phyloP scores from a whole-genome alignment of 2,888 invertebrate genomes.

The Lasioglossum marginatum region DNA sequence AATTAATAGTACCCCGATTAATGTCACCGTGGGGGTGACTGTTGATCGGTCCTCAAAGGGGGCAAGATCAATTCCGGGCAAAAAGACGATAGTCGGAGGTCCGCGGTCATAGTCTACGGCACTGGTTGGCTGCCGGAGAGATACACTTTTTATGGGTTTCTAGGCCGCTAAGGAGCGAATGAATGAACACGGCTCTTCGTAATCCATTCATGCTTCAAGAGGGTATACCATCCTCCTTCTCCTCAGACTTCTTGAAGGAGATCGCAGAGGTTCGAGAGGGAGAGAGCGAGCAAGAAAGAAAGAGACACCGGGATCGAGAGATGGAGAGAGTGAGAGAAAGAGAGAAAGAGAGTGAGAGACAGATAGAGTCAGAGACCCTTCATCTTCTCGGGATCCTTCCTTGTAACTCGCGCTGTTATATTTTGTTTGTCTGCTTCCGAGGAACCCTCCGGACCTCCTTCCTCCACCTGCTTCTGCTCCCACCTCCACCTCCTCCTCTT shows the following conservation, averaged over 20 bases:
- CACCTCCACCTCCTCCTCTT: constrained; percentile 29
- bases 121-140: constrained; percentile 65
- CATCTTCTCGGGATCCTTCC: constrained; percentile 76
- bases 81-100: constrained; percentile 34
- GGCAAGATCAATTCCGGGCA: constrained; percentile 29
- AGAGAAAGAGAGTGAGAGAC: constrained; percentile 56
- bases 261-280: constrained; percentile 46
- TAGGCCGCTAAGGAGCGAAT: constrained; percentile 82
- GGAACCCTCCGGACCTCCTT: constrained; percentile 72
- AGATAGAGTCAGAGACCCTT: constrained; percentile 71
- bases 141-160: constrained; percentile 83
- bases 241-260: constrained; percentile 67
- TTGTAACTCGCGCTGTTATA: constrained; percentile 80
- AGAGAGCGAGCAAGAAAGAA: constrained; percentile 18
- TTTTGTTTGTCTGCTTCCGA: constrained; percentile 81
- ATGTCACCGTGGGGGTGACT: constrained; percentile 32
- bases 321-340: constrained; percentile 54
- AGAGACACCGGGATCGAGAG: constrained; percentile 16
- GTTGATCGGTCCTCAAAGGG: constrained; percentile 32
- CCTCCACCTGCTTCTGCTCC: constrained; percentile 50
- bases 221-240: constrained; percentile 73
- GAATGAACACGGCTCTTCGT: constrained; percentile 83
- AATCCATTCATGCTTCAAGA: constrained; percentile 83
- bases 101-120: constrained; percentile 67
- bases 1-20: constrained; percentile 50